Evolutionary conservation across 2,113 vertebrate species (phyloP).

Genomic region (Butastur rufipennis): DNA sequence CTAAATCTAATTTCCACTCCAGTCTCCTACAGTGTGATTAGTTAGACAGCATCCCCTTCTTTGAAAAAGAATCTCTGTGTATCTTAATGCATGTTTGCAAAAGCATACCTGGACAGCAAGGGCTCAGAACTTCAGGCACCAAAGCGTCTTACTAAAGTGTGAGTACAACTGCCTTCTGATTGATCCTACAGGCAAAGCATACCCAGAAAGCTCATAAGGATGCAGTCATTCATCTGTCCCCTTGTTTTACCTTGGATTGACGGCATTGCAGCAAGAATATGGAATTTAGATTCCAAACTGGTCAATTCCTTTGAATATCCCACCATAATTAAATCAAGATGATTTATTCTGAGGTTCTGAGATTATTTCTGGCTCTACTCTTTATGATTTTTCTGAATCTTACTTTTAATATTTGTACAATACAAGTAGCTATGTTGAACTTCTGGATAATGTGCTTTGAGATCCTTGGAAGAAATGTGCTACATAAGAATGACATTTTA

Average conservation of each 20-base stretch:
- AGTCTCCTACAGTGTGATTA: not conserved
- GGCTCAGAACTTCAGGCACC: not conserved
- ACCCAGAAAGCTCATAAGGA: not conserved
- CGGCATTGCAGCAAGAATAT: not conserved
- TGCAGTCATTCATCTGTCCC: not conserved
- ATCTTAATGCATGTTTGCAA: not conserved
- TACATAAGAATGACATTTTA: not conserved
- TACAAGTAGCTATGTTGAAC: not conserved
- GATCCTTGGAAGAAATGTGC: not conserved
- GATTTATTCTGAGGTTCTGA: not conserved
- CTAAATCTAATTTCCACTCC: not conserved
- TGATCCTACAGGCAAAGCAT: not conserved
- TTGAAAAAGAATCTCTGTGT: not conserved
- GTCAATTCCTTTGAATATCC: not conserved
- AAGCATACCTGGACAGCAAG: not conserved
- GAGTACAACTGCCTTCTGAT: not conserved
- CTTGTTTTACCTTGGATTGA: not conserved
- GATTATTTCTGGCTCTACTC: not conserved
- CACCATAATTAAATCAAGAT: not conserved
- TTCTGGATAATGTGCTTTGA: not conserved
- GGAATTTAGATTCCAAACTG: not conserved
- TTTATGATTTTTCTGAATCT: not conserved
- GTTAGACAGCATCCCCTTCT: not conserved
- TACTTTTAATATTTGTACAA: not conserved
- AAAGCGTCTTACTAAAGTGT: not conserved